Conservation (phyloP, 2,888 invertebrate genomes). For the Leuctra nigra region DNA sequence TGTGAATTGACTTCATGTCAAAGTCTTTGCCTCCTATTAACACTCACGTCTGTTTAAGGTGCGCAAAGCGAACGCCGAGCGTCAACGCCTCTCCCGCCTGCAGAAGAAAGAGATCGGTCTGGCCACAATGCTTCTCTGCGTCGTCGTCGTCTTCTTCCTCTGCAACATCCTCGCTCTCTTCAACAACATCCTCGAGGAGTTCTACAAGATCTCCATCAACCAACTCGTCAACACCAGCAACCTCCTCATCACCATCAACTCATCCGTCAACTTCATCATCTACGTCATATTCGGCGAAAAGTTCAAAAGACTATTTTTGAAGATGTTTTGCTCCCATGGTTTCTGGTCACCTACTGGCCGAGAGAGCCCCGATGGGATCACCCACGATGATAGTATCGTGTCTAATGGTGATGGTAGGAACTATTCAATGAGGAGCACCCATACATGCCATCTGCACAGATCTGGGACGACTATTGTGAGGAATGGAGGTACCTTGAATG, state of each 20-base stretch:
- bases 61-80: slow-evolving; percentile 80
- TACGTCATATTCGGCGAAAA: slow-evolving; percentile 98
- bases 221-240: slow-evolving; percentile 78
- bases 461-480: slow-evolving; percentile 32
- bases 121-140: slow-evolving; percentile 91
- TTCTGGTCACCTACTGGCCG: slow-evolving; percentile 45
- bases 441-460: slow-evolving; percentile 41
- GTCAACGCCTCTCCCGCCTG: slow-evolving; percentile 80
- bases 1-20: too few species aligned
- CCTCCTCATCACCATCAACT: slow-evolving; percentile 91
- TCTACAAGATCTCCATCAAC: slow-evolving; percentile 57
- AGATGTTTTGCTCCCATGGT: slow-evolving; percentile 64
- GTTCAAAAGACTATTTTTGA: slow-evolving; percentile 80
- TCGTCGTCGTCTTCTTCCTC: slow-evolving; percentile 89
- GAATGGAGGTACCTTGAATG: slow-evolving; percentile 34
- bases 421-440: slow-evolving; percentile 49
- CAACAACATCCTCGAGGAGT: slow-evolving; percentile 79
- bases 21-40: too few species aligned
- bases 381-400: slow-evolving; percentile 76
- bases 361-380: slow-evolving; percentile 62
- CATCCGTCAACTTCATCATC: slow-evolving; percentile 95
- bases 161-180: slow-evolving; percentile 85
- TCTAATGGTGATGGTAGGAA: slow-evolving; percentile 68
- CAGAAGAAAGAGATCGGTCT: slow-evolving; percentile 90
- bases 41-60: slow-evolving; percentile 62